Evolutionary conservation across 2,797 vertebrate species (phyloP).

Genomic region (Parambassis ranga): DNA sequence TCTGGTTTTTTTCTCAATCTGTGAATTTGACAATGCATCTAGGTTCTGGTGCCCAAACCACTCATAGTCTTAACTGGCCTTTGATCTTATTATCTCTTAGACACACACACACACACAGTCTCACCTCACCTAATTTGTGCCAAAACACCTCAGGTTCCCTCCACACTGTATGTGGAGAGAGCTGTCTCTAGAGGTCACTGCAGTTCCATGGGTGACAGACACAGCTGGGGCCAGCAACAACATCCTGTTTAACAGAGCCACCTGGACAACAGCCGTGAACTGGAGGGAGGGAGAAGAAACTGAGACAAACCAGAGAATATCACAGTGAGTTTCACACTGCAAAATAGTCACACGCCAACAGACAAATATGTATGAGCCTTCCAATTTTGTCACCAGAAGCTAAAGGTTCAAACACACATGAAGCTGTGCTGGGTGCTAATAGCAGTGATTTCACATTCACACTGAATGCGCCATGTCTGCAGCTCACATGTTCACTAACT

Average conservation of each 20-base stretch:
- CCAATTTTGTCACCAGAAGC: constrained; percentile 46
- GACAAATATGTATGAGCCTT: constrained; percentile 15
- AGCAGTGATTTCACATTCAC: constrained; percentile 47
- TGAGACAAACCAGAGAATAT: constrained; percentile 35
- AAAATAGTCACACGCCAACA: constrained; percentile 36
- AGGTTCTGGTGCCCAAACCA: constrained; percentile 8
- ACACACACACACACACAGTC: background rate
- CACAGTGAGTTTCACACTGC: constrained; percentile 44
- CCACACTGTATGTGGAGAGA: constrained; percentile 76
- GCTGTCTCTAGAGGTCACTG: constrained; percentile 86
- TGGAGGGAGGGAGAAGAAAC: constrained; percentile 33
- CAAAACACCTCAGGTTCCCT: constrained; percentile 60
- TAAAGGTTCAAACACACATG: constrained; percentile 39
- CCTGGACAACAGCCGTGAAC: constrained; percentile 60
- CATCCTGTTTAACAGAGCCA: constrained; percentile 67
- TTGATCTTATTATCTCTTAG: constrained; percentile 10
- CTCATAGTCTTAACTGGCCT: constrained; percentile 35
- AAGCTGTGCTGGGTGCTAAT: constrained; percentile 39
- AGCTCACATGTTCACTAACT: constrained; percentile 24
- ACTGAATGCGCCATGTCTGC: constrained; percentile 10
- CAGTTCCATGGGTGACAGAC: constrained; percentile 84
- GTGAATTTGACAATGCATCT: constrained; percentile 24
- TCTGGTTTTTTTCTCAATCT: constrained; percentile 5
- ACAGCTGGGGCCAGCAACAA: constrained; percentile 62
- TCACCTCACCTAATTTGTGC: constrained; percentile 49